Percentiles rank a stretch among this genome's conserved stretches.
Conservation (phyloP, 2,113 vertebrate genomes). For the Oryzias javanicus region DNA sequence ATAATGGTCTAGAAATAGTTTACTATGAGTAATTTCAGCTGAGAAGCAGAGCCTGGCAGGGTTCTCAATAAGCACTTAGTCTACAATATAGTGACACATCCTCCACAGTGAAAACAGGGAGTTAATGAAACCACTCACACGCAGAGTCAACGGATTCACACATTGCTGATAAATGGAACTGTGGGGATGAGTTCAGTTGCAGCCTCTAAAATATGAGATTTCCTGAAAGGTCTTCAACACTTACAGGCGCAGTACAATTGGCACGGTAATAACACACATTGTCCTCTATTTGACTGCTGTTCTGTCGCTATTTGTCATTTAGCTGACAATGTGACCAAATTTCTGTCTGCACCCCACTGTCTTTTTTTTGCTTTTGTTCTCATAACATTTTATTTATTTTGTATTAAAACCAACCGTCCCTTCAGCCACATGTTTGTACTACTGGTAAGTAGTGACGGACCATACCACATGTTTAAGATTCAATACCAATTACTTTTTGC, state of each 20-base stretch:
- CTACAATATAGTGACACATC: conserved; percentile 48
- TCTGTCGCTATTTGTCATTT: conserved; percentile 9
- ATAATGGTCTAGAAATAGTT: conserved; percentile 60
- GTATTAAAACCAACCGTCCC: no score
- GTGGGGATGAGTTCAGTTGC: conserved; percentile 50
- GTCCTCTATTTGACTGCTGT: conserved; percentile 25
- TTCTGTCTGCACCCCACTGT: not conserved
- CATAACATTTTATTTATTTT: not conserved
- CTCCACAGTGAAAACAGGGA: conserved; percentile 42
- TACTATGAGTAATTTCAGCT: conserved; percentile 44
- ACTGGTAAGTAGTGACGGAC: no score
- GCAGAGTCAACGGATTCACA: conserved; percentile 37
- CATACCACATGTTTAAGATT: no score
- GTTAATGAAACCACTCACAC: conserved; percentile 55
- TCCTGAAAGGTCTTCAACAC: conserved; percentile 43
- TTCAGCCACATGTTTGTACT: no score
- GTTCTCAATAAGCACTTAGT: conserved; percentile 52
- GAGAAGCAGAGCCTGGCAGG: conserved; percentile 40
- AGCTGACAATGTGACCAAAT: not conserved
- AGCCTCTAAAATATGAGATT: conserved; percentile 52
- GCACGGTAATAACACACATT: conserved; percentile 48
- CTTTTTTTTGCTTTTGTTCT: not conserved
- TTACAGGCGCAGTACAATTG: conserved; percentile 32
- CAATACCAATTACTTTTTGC: no score
- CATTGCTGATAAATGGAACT: conserved; percentile 54